Evolutionary conservation across 2,888 invertebrate genomes (phyloP).

Genomic region (Cataglyphis livida): DNA sequence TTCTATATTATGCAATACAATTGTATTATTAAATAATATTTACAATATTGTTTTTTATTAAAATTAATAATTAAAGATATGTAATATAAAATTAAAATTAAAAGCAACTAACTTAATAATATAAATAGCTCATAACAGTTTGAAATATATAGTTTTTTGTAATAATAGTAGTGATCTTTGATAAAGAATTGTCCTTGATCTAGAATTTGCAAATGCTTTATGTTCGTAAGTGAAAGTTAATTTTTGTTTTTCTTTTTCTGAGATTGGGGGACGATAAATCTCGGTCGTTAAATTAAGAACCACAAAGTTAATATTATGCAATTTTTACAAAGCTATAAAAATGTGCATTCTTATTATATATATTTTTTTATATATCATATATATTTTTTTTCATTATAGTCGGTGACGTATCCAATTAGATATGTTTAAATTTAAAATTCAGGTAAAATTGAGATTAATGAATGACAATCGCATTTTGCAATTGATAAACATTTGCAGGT

Average conservation of each 20-base stretch:
- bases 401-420: background rate
- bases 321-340: background rate
- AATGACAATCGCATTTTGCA: background rate
- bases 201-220: background rate
- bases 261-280: background rate
- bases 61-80: background rate
- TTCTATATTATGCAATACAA: background rate
- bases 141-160: background rate
- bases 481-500: background rate
- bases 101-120: background rate
- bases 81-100: background rate
- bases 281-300: conserved; percentile 12
- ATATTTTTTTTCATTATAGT: conserved; percentile 1
- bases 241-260: background rate
- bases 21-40: background rate
- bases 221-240: background rate
- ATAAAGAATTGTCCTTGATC: background rate
- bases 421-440: conserved; percentile 5
- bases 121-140: background rate
- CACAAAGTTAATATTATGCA: background rate
- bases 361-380: background rate
- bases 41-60: conserved; percentile 3
- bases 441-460: background rate
- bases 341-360: background rate
- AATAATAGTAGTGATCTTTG: background rate